Base-by-base conservation (phyloP, 2,888 invertebrate species). In the Agrilus biguttatus region DNA sequence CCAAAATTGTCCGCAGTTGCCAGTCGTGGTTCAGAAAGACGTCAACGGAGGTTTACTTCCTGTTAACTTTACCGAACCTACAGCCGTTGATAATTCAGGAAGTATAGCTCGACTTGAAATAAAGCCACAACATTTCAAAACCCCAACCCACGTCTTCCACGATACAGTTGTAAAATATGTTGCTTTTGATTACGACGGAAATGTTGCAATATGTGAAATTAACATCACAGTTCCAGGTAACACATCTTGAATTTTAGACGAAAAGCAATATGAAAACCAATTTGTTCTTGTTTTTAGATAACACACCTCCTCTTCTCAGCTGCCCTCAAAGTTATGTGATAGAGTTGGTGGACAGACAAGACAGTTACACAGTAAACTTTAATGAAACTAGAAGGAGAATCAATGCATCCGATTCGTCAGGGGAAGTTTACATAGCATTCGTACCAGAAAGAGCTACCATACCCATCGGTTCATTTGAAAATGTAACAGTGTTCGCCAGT, bases 101-200 rank as follows among this genome's bases (percentile, higher is more conserved):
- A 87, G 89, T 48, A 89, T 96, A 51, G 92, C 93, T 2, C 76
- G 93, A 54, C 72, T 91, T 48, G 92, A 93, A 72, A 83, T 95
- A 0, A 89, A 89, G 52, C 95, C 95, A 0, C 82, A 84, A 52
- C 89, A 86, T 54, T 95, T 95, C 66, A 82, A 76, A 58, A 90
- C 90, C 1, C 92, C 92, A 0, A 75, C 88, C 50, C 78, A 82
- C 61, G 78, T 91, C 10, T 91, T 93, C 65, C 81, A 89, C 59
- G 91, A 93, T 50, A 88, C 87, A 58, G 86, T 90, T 23, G 89
- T 95, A 0, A 85, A 90, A 69, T 97, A 95, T 58, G 85, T 93
- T 1, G 97, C 96, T 3, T 96, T 90, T 57, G 97, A 97, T 68
- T 91, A 89, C 56, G 95, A 95, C 59, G 95, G 95, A 51, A 97